A percentile compares a stretch with the other conserved stretches of the same genome.
Evolutionary conservation across 2,888 invertebrate species (phyloP).

Genomic region (Drosophila acutilabella): DNA sequence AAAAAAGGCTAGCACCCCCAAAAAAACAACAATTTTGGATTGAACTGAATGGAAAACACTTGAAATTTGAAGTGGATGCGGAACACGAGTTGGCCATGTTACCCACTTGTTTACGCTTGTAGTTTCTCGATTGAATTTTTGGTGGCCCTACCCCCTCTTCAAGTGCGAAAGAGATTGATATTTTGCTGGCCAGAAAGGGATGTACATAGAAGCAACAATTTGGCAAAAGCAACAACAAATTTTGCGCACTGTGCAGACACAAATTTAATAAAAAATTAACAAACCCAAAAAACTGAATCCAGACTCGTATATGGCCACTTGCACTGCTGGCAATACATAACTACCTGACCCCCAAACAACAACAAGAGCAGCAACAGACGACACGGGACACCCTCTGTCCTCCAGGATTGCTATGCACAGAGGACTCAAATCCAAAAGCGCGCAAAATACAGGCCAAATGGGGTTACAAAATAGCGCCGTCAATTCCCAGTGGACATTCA

Average conservation of each 20-base stretch:
- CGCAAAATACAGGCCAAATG: constrained; percentile 78
- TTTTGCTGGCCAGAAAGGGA: not conserved
- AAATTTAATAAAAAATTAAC: constrained; percentile 67
- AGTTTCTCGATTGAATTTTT: constrained; percentile 72
- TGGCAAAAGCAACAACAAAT: constrained; percentile 51
- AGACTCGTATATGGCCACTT: constrained; percentile 39
- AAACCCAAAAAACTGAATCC: constrained; percentile 33
- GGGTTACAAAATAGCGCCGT: constrained; percentile 69
- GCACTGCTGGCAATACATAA: constrained; percentile 20
- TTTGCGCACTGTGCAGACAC: constrained; percentile 60
- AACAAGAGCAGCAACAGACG: constrained; percentile 7
- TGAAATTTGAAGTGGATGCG: constrained; percentile 56
- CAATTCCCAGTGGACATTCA: constrained; percentile 60
- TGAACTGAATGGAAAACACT: constrained; percentile 59
- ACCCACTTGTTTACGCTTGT: constrained; percentile 73
- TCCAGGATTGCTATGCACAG: constrained; percentile 53
- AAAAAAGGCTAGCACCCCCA: constrained; percentile 30
- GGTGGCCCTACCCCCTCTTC: not conserved
- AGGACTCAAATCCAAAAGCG: constrained; percentile 72
- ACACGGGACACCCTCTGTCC: constrained; percentile 44
- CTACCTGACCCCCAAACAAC: constrained; percentile 21
- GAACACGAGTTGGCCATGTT: constrained; percentile 61
- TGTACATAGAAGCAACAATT: constrained; percentile 59
- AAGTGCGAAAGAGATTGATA: constrained; percentile 9
- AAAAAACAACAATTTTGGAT: constrained; percentile 19